These are phyloP conservation scores for Actenoides lindsayi DNA, from an alignment of 2,113 vertebrate genomes.

Conservation along the genomic window DNA sequence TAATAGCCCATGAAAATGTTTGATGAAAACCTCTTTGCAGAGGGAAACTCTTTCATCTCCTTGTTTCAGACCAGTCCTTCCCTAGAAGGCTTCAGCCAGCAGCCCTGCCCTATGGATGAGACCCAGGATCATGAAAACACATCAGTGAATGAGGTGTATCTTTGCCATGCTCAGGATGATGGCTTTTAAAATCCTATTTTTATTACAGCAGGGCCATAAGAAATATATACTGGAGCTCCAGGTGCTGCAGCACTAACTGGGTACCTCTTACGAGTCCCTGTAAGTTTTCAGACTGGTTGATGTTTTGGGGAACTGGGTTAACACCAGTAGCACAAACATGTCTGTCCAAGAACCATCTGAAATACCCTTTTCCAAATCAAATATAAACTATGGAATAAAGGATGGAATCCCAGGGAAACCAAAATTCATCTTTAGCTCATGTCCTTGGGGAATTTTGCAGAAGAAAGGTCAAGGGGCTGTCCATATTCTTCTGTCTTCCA, in stretches of 20 bases:
- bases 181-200: background rate
- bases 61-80: slow-evolving; percentile 18
- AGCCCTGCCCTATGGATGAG: slow-evolving; percentile 18
- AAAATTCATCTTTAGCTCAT: background rate
- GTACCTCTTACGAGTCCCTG: background rate
- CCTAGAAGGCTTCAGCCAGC: slow-evolving; percentile 44
- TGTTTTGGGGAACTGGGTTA: background rate
- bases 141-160: background rate
- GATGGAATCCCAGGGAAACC: background rate
- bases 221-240: background rate
- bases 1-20: slow-evolving; percentile 3
- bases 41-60: slow-evolving; percentile 20
- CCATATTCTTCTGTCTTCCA: background rate
- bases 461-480: background rate
- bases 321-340: background rate
- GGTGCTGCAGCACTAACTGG: background rate
- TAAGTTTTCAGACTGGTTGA: background rate
- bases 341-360: background rate
- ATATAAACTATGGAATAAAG: background rate
- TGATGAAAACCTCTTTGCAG: background rate
- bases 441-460: background rate
- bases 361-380: background rate
- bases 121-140: background rate
- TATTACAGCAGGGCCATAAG: background rate
- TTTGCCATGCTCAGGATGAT: background rate